A percentile compares a stretch with the other conserved stretches of the same genome.
Conservation (phyloP, 2,113 vertebrate species). For the Podiceps cristatus region DNA sequence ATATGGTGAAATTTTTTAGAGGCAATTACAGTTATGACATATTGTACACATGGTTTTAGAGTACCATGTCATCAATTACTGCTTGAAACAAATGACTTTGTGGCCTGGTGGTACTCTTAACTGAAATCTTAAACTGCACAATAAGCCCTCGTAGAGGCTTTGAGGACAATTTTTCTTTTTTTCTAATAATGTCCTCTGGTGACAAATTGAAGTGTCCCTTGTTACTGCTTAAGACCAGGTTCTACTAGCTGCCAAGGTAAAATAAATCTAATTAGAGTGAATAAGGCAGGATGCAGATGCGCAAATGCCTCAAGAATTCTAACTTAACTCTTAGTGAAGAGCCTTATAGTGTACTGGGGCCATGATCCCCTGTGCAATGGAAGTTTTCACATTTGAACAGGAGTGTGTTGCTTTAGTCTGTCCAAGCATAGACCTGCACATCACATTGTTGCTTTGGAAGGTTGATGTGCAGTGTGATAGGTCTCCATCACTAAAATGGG, state of each 20-base stretch:
- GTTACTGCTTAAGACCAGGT: not conserved
- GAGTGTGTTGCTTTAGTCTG: not conserved
- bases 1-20: not conserved
- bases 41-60: not conserved
- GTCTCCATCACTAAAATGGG: not conserved
- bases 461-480: not conserved
- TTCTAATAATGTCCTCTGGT: not conserved
- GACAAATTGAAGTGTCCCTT: not conserved
- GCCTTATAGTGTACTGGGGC: not conserved
- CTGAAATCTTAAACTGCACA: not conserved
- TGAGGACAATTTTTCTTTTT: not conserved
- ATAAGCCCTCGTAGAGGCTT: not conserved
- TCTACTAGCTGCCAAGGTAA: not conserved
- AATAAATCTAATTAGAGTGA: not conserved
- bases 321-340: not conserved
- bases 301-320: not conserved
- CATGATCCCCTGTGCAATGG: rapidly evolving
- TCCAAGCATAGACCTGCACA: not conserved
- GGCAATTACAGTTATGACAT: not conserved
- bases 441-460: not conserved
- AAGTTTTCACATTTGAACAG: too few relatives aligned
- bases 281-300: not conserved
- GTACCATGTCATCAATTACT: not conserved
- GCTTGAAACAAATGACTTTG: not conserved
- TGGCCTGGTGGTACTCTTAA: not conserved